Base-by-base conservation (phyloP, 2,888 invertebrate species). In the Acanthosoma haemorrhoidale region DNA sequence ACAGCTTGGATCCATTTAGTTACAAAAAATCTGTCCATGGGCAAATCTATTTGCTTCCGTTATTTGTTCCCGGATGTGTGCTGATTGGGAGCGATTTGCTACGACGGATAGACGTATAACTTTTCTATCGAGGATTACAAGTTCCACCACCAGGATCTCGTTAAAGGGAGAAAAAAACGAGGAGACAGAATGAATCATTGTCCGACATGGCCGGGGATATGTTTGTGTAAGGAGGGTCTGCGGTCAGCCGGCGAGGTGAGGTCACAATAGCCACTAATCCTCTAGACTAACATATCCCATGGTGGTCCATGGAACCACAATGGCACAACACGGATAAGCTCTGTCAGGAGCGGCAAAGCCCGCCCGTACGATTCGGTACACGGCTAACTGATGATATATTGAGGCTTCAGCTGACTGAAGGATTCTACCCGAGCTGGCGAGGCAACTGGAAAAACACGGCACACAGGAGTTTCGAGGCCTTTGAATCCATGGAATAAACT, bases 361-460 rank as follows among this genome's bases (percentile, higher is more conserved):
- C 4, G 25, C 2, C 1, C 51, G 21, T 6, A 4, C 5, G 25
- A 51, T 51, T 51, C 51, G 51, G 29, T 25, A 51, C 51, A 51
- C 51, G 51, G 51, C 51, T 51, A 51, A 25, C 51, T 51, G 51
- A 21, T 51, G 51, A 51, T 51, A 25, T 51, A 51, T 51, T 51
- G 51, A 51, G 51, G 29, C 51, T 25, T 4, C n/a, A 25, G 25
- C 13, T 51, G 29, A 51, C 51, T 51, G 29, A 51, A 51, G 29
- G 51, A 51, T 51, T 51, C 51, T n/a, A 25, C 5, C 13, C 13
- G 51, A 25, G 25, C 8, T 51, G n/a, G 25, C 25, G 13, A 13
- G 29, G 25, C 51, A 29, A 25, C 51, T 51, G 51, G n/a, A 51
- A 51, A 13, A 51, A 51, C 51, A 51, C 8, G n/a, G 51, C 25